Percentiles rank a stretch among this genome's conserved stretches.
phyloP scores from a whole-genome alignment of 1,140 invertebrate genomes.

The Chionoecetes opilio region DNA sequence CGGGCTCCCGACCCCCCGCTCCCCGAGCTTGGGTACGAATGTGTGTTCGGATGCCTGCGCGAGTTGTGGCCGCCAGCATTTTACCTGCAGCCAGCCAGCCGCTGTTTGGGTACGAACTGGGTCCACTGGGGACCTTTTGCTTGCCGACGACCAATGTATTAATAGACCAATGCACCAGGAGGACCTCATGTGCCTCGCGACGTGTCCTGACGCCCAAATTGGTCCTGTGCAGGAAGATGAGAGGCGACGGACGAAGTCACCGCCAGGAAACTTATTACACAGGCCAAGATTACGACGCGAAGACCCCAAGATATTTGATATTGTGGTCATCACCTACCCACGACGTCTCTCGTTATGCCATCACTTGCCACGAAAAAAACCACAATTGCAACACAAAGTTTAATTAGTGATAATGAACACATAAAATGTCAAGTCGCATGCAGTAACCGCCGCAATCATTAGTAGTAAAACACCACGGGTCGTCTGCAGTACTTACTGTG shows the following conservation, averaged over 20 bases:
- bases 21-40: conserved; percentile 73
- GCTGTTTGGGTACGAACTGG: conserved; percentile 70
- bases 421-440: neutral
- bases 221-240: neutral
- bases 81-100: neutral
- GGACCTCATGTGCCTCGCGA: neutral
- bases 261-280: conserved; percentile 43
- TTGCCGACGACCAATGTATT: conserved; percentile 45
- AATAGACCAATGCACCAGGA: conserved; percentile 2
- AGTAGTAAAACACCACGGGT: neutral
- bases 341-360: neutral
- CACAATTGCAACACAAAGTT: neutral
- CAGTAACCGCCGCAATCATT: neutral
- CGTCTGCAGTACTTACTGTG: conserved; percentile 11
- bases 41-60: conserved; percentile 69
- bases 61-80: conserved; percentile 31
- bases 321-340: neutral
- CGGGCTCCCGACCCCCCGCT: neutral
- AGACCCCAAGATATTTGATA: conserved; percentile 22
- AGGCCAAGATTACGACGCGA: neutral
- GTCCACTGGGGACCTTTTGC: conserved; percentile 56
- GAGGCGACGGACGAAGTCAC: conserved; percentile 33
- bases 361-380: neutral
- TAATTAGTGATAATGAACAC: neutral
- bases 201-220: neutral